Evolutionary conservation across 2,888 invertebrate species (phyloP).

Genomic region (Ochropacha duplaris): DNA sequence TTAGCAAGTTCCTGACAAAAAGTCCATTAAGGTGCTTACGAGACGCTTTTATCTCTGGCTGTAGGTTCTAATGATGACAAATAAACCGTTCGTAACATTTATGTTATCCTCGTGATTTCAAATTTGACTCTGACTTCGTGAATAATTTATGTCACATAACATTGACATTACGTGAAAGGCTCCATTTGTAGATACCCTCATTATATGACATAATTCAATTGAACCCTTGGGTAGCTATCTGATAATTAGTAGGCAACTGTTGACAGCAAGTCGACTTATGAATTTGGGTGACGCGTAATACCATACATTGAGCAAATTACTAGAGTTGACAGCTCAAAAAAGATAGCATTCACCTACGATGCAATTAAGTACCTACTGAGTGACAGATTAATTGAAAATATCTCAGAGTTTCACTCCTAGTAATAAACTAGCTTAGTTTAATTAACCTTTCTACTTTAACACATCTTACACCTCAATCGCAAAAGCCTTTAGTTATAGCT

Average conservation of each 20-base stretch:
- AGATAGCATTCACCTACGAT: too few species aligned
- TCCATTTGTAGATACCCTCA: neutral
- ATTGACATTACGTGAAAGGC: conserved; percentile 2
- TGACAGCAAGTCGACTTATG: neutral
- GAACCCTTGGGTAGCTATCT: neutral
- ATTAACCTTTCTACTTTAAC: too few species aligned
- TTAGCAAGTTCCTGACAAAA: too few species aligned
- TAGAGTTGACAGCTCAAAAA: too few species aligned
- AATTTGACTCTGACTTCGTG: neutral
- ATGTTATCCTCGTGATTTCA: neutral
- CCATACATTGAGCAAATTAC: neutral
- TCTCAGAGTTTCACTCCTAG: too few species aligned
- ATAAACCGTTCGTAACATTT: neutral
- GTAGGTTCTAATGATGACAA: neutral
- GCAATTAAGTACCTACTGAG: too few species aligned
- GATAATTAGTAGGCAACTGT: neutral
- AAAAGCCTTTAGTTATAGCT: too few species aligned
- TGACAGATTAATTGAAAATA: too few species aligned
- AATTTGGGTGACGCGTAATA: neutral
- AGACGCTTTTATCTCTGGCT: neutral
- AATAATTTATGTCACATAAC: conserved; percentile 5
- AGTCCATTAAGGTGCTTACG: neutral
- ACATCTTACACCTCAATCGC: too few species aligned
- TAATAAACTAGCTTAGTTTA: too few species aligned
- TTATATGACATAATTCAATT: conserved; percentile 2